Conservation (phyloP, 2,113 vertebrate genomes). For the Boulengeromyrus knoepffleri region DNA sequence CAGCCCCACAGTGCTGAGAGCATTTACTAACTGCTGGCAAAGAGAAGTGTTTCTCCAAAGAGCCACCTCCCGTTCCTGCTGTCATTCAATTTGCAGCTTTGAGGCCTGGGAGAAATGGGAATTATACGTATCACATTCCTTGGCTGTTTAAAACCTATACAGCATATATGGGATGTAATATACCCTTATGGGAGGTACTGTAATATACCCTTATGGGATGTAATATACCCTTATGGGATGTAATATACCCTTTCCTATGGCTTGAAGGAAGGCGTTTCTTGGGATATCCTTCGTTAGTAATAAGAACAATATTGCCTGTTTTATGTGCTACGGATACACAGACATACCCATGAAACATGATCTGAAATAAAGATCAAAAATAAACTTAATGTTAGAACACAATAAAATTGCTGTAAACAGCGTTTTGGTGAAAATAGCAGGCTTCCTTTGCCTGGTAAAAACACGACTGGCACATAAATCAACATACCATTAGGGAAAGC, state of each 20-base stretch:
- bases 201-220: neutral
- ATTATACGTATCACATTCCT: constrained; percentile 15
- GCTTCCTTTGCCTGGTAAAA: neutral
- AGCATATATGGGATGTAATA: neutral
- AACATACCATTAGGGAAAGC: neutral
- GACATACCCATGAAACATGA: neutral
- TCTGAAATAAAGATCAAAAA: neutral
- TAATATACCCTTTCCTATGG: neutral
- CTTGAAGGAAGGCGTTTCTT: constrained; percentile 9
- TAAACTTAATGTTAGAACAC: neutral
- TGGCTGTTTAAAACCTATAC: constrained; percentile 4
- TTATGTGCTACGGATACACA: neutral
- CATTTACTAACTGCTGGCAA: neutral
- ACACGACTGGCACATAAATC: neutral
- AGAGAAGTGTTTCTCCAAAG: constrained; percentile 2
- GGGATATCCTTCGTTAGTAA: neutral
- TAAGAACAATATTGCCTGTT: neutral
- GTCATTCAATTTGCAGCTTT: constrained; percentile 12
- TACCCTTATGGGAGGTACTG: no score
- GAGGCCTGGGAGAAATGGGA: constrained; percentile 3
- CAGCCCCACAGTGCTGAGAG: neutral
- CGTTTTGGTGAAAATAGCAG: neutral
- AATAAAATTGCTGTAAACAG: neutral
- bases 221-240: no score
- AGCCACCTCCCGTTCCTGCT: constrained; percentile 9